Conservation (phyloP, 1,140 invertebrate genomes). For the Mycetomoellerius zeteki region DNA sequence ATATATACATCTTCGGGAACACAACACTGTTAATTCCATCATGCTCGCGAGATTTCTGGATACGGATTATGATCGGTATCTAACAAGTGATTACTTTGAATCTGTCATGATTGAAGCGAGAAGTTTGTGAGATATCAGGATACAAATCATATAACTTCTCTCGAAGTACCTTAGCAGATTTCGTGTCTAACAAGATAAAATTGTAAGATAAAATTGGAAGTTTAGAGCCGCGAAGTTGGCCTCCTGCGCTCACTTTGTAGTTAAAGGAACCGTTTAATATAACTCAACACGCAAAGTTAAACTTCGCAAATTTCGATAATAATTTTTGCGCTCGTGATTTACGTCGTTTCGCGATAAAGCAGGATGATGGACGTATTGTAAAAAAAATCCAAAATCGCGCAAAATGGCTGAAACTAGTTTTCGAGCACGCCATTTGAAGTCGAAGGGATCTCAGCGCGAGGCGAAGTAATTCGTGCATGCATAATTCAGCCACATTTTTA, state of each 20-base stretch:
- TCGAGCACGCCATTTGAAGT: neutral
- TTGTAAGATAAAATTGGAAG: neutral
- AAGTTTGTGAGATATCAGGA: neutral
- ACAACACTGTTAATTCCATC: no score
- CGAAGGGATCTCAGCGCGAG: slow-evolving; percentile 1
- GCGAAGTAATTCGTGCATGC: slow-evolving; percentile 20
- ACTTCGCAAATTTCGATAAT: neutral
- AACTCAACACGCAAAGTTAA: neutral
- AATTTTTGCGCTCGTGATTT: neutral
- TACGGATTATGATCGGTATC: neutral
- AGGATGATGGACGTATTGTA: neutral
- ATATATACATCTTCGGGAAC: no score
- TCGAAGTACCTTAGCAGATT: neutral
- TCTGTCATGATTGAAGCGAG: neutral
- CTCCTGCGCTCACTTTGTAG: neutral
- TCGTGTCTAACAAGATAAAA: neutral
- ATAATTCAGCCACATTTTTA: slow-evolving; percentile 21
- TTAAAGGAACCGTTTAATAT: neutral
- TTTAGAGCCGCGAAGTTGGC: neutral
- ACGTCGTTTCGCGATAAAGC: neutral
- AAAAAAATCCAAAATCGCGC: neutral
- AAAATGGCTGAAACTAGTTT: neutral
- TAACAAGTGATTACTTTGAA: neutral
- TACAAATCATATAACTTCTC: neutral
- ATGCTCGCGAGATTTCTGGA: neutral